phyloP scores from a whole-genome alignment of 2,113 vertebrate genomes.

The Nematolebias whitei region DNA sequence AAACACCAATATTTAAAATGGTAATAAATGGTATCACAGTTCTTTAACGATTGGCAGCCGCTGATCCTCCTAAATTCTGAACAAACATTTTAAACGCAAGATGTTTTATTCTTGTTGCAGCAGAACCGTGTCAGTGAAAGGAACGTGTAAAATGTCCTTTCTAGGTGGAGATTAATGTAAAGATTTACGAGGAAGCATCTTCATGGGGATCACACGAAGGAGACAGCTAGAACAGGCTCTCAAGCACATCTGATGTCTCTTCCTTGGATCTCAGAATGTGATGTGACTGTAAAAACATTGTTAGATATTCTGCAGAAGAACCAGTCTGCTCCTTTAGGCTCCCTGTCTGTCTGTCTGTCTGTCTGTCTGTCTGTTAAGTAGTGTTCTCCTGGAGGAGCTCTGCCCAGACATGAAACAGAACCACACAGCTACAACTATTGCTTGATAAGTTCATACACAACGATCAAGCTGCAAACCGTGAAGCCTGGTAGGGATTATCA shows the following conservation, averaged over 20 bases:
- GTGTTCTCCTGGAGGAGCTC: not conserved
- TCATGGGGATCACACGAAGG: slow-evolving; percentile 23
- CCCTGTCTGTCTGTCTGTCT: not conserved
- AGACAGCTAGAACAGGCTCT: not conserved
- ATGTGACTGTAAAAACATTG: slow-evolving; percentile 20
- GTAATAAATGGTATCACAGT: no score
- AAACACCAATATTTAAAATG: no score
- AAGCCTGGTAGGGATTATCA: slow-evolving; percentile 69
- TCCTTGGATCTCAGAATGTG: slow-evolving; percentile 22
- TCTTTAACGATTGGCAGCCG: no score
- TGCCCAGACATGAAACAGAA: slow-evolving; percentile 23
- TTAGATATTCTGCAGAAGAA: slow-evolving; percentile 9
- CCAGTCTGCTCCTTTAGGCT: not conserved
- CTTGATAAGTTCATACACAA: slow-evolving; percentile 64
- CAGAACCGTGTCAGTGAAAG: no score
- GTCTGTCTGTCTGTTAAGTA: not conserved
- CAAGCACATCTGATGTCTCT: not conserved
- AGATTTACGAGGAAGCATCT: slow-evolving; percentile 35
- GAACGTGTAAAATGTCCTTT: no score
- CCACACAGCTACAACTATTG: slow-evolving; percentile 22
- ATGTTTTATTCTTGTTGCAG: no score
- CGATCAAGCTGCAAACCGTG: slow-evolving; percentile 67
- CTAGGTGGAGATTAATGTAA: not conserved
- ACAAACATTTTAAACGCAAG: no score
- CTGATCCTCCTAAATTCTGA: no score